Base-by-base conservation (phyloP, 1,140 invertebrate genomes). In the Eueides isabella region DNA sequence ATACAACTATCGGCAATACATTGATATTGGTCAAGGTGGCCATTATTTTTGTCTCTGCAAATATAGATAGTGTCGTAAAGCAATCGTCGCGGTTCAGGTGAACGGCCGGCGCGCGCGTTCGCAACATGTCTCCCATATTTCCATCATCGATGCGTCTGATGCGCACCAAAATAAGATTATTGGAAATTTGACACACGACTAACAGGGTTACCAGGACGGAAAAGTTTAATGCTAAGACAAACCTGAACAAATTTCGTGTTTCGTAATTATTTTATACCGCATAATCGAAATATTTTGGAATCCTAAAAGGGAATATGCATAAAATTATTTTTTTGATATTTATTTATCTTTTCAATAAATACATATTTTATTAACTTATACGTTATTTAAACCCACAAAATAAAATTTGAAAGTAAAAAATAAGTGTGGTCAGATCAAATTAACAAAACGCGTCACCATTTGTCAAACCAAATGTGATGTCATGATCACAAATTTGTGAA, bases 131-230 rank as follows among this genome's bases (percentile, higher is more conserved):
- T 79, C 76, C 87, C 87, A 88, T 92, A 90, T 90, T 84, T 92
- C 91, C 82, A 82, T 92, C 90, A 91, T 89, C 91, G 86, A 78
- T 55, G 78, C 83, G 88, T 86, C 88, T 92, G 89, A 92, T 89
- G 90, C 88, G 90, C 89, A 88, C 91, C 91, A 92, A 91, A 92
- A 92, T 92, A 92, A 92, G 88, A 89, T 91, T 92, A 91, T 91
- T 85, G 88, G 88, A 90, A 89, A 90, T 90, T 91, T 92, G 88
- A 92, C 89, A 91, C 84, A 89, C 81, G 80, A 77, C 76, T 68
- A 64, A 55, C 82, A 79, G 77, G 77, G 77, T 31, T 79, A 30
- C 30, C 38, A 64, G 23, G 2, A 44, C 38, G 28, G 16, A 68
- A 55, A 68, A 68, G 12, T 29, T 55, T 2, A 1, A 55, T 55